These are phyloP conservation scores for Trichonephila inaurata DNA, from an alignment of 1,140 invertebrate genomes.

Conservation along the genomic window DNA sequence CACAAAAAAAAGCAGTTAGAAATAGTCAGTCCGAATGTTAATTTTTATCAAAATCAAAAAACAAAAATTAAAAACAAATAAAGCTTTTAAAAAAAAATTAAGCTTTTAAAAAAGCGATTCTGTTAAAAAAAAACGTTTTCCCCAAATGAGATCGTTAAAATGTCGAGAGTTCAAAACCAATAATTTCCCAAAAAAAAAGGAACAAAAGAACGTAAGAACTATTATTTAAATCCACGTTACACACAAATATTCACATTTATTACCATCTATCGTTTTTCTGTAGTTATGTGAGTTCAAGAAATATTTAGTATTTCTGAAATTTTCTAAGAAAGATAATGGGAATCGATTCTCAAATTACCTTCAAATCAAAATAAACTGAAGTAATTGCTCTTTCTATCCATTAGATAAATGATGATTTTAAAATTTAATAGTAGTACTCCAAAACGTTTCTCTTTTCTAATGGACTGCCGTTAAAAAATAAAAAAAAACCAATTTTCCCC, in stretches of 20 bases:
- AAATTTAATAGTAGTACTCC: not conserved
- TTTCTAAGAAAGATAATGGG: not conserved
- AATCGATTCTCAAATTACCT: not conserved
- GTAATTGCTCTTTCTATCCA: not conserved
- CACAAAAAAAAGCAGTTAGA: no score
- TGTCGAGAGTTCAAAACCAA: no score
- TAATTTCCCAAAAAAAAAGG: not conserved
- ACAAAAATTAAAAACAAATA: no score
- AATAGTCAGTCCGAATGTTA: no score
- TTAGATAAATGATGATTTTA: conserved; percentile 24
- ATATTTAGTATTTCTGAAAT: not conserved
- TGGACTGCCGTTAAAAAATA: not conserved
- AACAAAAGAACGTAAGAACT: not conserved
- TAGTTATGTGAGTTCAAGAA: not conserved
- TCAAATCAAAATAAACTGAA: conserved; percentile 30
- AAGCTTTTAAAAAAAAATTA: no score
- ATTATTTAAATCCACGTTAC: not conserved
- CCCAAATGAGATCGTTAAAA: no score
- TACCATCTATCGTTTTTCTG: not conserved
- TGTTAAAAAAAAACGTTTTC: no score
- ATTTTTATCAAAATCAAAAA: no score
- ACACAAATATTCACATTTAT: not conserved
- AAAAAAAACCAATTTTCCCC: not conserved
- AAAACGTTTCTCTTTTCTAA: not conserved
- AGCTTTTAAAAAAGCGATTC: no score